These are phyloP conservation scores for Atopsyche davidsoni DNA, from an alignment of 1,140 invertebrate genomes.

Conservation along the genomic window DNA sequence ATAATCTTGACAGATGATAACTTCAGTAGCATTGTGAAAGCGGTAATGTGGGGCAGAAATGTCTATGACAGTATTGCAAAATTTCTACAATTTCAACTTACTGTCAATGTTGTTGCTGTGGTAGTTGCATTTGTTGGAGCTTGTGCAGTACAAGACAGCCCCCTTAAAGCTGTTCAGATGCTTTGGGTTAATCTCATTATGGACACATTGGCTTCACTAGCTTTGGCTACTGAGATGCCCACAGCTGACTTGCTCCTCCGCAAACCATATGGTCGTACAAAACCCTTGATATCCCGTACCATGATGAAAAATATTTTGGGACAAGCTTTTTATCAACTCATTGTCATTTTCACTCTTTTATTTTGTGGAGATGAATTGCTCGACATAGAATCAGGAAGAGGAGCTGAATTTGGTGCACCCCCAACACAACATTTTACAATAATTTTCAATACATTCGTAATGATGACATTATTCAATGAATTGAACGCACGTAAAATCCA, in stretches of 20 bases:
- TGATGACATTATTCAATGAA: constrained; percentile 72
- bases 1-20: constrained; percentile 71
- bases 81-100: constrained; percentile 67
- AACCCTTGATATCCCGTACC: constrained; percentile 57
- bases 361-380: constrained; percentile 51
- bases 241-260: constrained; percentile 55
- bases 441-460: constrained; percentile 66
- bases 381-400: constrained; percentile 50
- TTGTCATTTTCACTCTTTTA: constrained; percentile 56
- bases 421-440: constrained; percentile 62
- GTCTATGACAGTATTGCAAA: constrained; percentile 70
- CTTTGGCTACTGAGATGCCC: constrained; percentile 63
- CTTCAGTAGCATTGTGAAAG: constrained; percentile 67
- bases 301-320: constrained; percentile 67
- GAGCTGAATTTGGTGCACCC: constrained; percentile 39
- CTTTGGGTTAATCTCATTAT: constrained; percentile 71
- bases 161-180: constrained; percentile 61
- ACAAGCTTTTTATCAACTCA: constrained; percentile 59
- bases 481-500: constrained; percentile 67
- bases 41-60: constrained; percentile 70
- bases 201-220: constrained; percentile 66
- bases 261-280: constrained; percentile 63
- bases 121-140: constrained; percentile 61
- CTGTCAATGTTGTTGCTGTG: constrained; percentile 64
- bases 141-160: constrained; percentile 51